phyloP scores from a whole-genome alignment of 2,113 vertebrate genomes.

The Monopterus albus region DNA sequence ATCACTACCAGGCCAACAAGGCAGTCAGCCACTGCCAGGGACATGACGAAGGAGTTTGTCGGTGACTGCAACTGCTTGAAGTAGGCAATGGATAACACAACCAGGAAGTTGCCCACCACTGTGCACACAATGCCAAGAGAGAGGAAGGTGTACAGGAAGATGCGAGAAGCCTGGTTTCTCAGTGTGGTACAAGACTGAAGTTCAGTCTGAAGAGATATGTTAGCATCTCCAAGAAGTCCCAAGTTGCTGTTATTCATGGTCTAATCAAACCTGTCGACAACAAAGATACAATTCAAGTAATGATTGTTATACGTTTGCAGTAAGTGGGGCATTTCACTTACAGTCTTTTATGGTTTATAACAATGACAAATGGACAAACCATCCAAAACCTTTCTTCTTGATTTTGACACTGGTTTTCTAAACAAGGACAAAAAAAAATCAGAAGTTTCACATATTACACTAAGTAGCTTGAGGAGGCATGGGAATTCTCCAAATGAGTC shows the following conservation, averaged over 20 bases:
- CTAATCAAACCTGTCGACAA: constrained; percentile 61
- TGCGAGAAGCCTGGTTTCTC: constrained; percentile 60
- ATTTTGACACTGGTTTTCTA: constrained; percentile 1
- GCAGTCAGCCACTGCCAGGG: constrained; percentile 84
- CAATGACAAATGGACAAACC: constrained; percentile 20
- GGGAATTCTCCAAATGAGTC: no score
- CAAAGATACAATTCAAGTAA: no score
- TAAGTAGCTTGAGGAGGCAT: background rate
- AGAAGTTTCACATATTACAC: no score
- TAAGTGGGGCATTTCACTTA: no score
- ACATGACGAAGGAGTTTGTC: constrained; percentile 85
- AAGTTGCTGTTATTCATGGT: constrained; percentile 76
- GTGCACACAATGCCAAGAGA: constrained; percentile 76
- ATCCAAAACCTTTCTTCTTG: no score
- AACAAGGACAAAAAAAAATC: constrained; percentile 16
- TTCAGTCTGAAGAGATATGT: constrained; percentile 64
- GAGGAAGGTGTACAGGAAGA: constrained; percentile 78
- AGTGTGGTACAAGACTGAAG: constrained; percentile 60
- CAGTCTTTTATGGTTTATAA: no score
- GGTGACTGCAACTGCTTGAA: constrained; percentile 83
- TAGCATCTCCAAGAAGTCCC: constrained; percentile 42
- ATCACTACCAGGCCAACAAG: constrained; percentile 85
- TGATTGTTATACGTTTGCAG: no score
- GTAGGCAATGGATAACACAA: constrained; percentile 83
- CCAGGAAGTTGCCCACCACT: constrained; percentile 83